Percentiles rank a stretch among this genome's conserved stretches.
Conservation (phyloP, 2,113 vertebrate species). For the human (Homo sapiens) region GRCh38 chr7:53435501-53436000, state of each 20-base stretch:
- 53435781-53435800: neutral
- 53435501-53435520: neutral
- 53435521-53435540: neutral
- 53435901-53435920: neutral
- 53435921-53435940: neutral
- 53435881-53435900: neutral
- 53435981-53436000: constrained; percentile 1
- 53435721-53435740: neutral
- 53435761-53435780: constrained; percentile 34
- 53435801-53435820: constrained; percentile 28
- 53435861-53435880: neutral
- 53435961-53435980: neutral
- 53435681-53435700: neutral
- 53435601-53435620: neutral
- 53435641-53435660: neutral
- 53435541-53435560: neutral
- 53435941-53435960: neutral
- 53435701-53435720: neutral
- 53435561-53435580: neutral
- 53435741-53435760: neutral
- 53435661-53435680: neutral
- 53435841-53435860: neutral
- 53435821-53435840: neutral
- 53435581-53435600: neutral
- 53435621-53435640: neutral